Percentiles rank a stretch among this genome's conserved stretches.
phyloP scores from a whole-genome alignment of 2,113 vertebrate species.

The Machaerirhynchus nigripectus region DNA sequence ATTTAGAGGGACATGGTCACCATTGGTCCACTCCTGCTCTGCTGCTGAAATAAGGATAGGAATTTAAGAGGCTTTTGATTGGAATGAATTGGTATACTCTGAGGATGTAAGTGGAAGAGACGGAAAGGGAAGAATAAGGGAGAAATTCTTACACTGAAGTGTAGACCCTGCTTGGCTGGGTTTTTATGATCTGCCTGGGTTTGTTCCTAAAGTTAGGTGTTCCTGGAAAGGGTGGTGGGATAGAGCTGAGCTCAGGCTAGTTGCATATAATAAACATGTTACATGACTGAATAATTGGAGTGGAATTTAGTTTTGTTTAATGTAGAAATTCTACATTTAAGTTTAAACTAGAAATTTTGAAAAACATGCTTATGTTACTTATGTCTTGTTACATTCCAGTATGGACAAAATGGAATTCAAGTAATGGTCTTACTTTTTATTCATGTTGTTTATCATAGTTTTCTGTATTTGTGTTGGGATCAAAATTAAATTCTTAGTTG shows the following conservation, averaged over 20 bases:
- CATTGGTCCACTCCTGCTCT: background rate
- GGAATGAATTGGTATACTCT: background rate
- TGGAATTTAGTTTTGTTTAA: background rate
- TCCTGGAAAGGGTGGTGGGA: background rate
- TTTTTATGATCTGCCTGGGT: background rate
- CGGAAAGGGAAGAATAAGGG: background rate
- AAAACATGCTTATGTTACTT: background rate
- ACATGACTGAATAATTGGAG: background rate
- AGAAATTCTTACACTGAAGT: background rate
- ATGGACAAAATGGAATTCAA: background rate
- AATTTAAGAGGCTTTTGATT: background rate
- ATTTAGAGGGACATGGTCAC: accelerated
- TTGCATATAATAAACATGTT: background rate
- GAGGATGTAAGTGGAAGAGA: background rate
- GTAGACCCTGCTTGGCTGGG: accelerated
- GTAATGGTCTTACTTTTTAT: background rate
- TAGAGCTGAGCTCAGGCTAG: background rate
- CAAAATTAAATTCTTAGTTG: background rate
- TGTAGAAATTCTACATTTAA: background rate
- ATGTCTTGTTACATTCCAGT: background rate
- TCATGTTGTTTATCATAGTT: background rate
- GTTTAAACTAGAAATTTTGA: background rate
- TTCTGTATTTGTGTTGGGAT: background rate
- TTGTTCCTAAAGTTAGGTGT: background rate
- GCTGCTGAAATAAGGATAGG: background rate